Evolutionary conservation across 2,888 invertebrate genomes (phyloP).

Genomic region (Pristionchus maxplancki): DNA sequence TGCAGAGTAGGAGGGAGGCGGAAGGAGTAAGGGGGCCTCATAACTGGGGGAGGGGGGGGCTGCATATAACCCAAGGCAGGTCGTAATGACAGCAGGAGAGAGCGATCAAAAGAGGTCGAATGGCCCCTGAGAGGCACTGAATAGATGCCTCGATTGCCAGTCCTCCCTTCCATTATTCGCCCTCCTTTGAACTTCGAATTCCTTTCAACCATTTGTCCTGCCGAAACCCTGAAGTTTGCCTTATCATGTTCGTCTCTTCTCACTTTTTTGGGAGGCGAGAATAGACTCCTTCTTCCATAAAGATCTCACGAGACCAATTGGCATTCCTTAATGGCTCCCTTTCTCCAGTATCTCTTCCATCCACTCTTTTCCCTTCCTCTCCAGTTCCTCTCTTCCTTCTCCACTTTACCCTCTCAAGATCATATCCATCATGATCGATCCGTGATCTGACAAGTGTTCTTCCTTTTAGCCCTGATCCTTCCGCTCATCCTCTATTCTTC

Average conservation of each 20-base stretch:
- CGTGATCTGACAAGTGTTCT: constrained; percentile 30
- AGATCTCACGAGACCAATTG: constrained; percentile 50
- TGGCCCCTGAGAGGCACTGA: not conserved
- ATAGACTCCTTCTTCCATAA: constrained; percentile 40
- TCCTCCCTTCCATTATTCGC: not conserved
- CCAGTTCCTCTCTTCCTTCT: not conserved
- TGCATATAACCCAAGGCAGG: not conserved
- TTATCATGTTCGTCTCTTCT: constrained; percentile 3
- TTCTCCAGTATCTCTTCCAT: constrained; percentile 23
- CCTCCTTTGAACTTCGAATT: constrained; percentile 6
- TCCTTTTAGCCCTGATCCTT: not conserved
- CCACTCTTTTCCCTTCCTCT: not conserved
- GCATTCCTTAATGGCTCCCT: constrained; percentile 48
- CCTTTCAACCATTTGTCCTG: not conserved
- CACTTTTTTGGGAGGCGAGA: not conserved
- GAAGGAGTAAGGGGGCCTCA: not conserved
- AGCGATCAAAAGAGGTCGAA: constrained; percentile 33
- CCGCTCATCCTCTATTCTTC: not conserved
- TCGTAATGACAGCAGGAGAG: constrained; percentile 6
- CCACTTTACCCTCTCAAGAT: not conserved
- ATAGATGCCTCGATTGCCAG: not conserved
- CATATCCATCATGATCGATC: constrained; percentile 25
- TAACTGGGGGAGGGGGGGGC: not conserved
- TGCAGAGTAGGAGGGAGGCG: not conserved
- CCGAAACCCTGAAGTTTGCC: not conserved